Evolutionary conservation across 2,797 vertebrate genomes (phyloP).

Genomic region (Bothrops alternatus): DNA sequence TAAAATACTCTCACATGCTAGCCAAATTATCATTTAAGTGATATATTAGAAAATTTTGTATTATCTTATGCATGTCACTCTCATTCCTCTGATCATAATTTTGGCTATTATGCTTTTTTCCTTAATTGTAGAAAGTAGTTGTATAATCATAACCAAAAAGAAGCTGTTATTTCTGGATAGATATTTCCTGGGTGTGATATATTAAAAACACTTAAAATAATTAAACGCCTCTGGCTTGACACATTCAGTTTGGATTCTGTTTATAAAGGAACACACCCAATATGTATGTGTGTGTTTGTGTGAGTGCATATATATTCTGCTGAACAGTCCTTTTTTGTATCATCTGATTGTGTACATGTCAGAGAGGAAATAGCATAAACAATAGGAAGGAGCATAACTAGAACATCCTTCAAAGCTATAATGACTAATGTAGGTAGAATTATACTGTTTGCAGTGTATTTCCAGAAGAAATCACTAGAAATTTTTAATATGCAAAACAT

Average conservation of each 20-base stretch:
- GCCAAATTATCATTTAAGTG: neutral
- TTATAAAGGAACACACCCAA: neutral
- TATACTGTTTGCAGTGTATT: neutral
- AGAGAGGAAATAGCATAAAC: neutral
- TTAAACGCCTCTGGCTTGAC: neutral
- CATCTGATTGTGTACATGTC: neutral
- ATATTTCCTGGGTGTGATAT: neutral
- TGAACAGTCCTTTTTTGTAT: neutral
- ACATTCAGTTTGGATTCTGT: neutral
- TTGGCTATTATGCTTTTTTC: slow-evolving; percentile 11
- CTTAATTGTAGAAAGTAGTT: slow-evolving; percentile 3
- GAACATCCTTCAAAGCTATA: neutral
- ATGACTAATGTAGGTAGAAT: neutral
- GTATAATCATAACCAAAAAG: slow-evolving; percentile 28
- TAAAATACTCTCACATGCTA: slow-evolving; percentile 16
- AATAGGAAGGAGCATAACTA: neutral
- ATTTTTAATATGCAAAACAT: neutral
- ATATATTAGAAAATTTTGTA: neutral
- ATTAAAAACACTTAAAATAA: neutral
- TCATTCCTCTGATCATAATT: neutral
- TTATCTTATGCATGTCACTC: neutral
- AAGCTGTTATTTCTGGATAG: slow-evolving; percentile 26
- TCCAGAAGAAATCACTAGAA: neutral
- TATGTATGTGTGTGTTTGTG: neutral
- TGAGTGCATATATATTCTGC: neutral